Percentiles rank a stretch among this genome's conserved stretches.
Conservation (phyloP, 2,888 invertebrate species). For the Apamea anceps region DNA sequence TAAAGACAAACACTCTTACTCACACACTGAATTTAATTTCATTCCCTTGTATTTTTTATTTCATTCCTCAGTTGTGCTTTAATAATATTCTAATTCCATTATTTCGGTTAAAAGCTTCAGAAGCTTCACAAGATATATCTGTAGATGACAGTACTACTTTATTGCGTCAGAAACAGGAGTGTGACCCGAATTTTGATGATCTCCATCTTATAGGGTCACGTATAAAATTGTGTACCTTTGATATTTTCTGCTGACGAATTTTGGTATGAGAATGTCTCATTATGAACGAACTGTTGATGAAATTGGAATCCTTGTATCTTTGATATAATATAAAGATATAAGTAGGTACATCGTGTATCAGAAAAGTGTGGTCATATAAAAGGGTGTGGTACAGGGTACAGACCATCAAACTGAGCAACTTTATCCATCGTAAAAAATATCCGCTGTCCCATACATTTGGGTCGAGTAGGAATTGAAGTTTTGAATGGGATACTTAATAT, state of each 20-base stretch:
- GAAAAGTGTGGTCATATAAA: neutral
- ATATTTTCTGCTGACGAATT: constrained; percentile 38
- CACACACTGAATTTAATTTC: neutral
- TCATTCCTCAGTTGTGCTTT: neutral
- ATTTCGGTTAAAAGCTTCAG: constrained; percentile 27
- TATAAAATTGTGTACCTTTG: constrained; percentile 59
- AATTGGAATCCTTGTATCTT: constrained; percentile 10
- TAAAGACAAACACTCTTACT: neutral
- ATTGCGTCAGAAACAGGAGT: constrained; percentile 41
- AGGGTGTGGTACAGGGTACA: neutral
- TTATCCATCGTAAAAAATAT: neutral
- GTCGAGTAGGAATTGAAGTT: neutral
- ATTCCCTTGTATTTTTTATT: neutral
- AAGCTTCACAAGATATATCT: constrained; percentile 29
- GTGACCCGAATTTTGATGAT: constrained; percentile 57
- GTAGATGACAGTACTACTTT: constrained; percentile 43
- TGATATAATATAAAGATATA: neutral
- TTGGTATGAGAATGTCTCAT: constrained; percentile 19
- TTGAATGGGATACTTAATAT: neutral
- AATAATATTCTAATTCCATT: constrained; percentile 29
- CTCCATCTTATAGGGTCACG: constrained; percentile 44
- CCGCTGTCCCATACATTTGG: neutral
- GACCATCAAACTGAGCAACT: neutral
- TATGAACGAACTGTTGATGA: constrained; percentile 24
- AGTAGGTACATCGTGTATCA: neutral